phyloP scores from a whole-genome alignment of 64 coral and sea anemone genomes.

The Platygyra sinensis region DNA sequence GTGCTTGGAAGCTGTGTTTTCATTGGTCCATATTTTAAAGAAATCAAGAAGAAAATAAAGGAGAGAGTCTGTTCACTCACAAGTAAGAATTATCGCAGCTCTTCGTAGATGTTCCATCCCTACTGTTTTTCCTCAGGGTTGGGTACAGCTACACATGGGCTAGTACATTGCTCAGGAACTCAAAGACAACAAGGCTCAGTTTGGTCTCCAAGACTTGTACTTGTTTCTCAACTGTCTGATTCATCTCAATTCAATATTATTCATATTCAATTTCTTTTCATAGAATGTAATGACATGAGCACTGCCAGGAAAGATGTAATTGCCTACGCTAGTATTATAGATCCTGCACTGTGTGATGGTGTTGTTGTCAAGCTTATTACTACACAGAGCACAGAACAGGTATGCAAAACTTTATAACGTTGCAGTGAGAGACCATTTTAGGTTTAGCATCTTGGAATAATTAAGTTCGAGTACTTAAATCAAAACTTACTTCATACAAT shows the following conservation, averaged over 20 bases:
- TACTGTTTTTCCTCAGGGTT: too few species aligned
- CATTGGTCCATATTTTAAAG: constrained; percentile 59
- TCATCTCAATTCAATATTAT: too few species aligned
- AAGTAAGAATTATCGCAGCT: constrained; percentile 41
- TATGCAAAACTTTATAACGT: background rate
- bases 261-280: background rate
- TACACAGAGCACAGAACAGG: constrained; percentile 32
- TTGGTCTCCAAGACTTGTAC: too few species aligned
- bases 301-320: constrained; percentile 7
- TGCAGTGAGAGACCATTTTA: too few species aligned
- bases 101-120: background rate
- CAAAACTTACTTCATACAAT: background rate
- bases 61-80: constrained; percentile 30
- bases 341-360: constrained; percentile 28
- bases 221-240: background rate
- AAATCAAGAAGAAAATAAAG: constrained; percentile 39
- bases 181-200: too few species aligned
- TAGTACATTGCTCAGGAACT: background rate
- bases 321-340: constrained; percentile 6
- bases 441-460: too few species aligned
- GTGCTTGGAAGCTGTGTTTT: constrained; percentile 70
- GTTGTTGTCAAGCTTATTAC: constrained; percentile 34
- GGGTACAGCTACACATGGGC: too few species aligned
- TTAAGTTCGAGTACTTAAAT: background rate
- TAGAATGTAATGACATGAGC: constrained; percentile 5